Percentiles rank a stretch among this genome's conserved stretches.
phyloP scores from a whole-genome alignment of 2,113 vertebrate genomes.

The Psittacus erithacus region DNA sequence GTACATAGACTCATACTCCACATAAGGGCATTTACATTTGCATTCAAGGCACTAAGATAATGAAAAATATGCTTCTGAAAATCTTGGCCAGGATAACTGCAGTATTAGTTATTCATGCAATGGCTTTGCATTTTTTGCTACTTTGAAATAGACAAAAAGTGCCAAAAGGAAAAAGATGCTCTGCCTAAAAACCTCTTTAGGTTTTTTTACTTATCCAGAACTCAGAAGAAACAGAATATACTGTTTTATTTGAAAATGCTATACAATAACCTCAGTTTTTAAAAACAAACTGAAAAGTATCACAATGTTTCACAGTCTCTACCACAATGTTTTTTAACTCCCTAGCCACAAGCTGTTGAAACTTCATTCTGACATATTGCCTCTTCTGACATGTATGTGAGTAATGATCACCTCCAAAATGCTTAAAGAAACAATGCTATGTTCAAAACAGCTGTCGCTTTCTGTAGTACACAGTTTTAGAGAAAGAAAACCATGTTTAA shows the following conservation, averaged over 20 bases:
- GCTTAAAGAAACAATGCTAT: neutral
- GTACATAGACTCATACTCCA: neutral
- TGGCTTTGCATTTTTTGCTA: neutral
- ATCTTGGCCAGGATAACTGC: neutral
- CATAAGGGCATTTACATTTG: neutral
- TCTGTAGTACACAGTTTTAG: neutral
- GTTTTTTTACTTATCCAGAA: neutral
- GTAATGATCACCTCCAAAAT: neutral
- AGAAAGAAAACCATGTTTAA: neutral
- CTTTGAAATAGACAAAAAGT: neutral
- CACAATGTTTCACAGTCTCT: neutral
- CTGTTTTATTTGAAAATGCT: neutral
- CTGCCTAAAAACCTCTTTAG: neutral
- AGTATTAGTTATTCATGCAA: neutral
- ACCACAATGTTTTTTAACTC: neutral
- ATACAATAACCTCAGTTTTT: neutral
- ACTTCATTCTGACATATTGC: neutral
- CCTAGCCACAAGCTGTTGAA: neutral
- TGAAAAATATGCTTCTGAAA: neutral
- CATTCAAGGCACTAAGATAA: neutral
- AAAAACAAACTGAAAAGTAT: neutral
- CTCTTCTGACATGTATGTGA: neutral
- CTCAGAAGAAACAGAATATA: neutral
- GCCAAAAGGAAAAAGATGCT: neutral
- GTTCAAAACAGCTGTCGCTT: neutral